Base-by-base conservation (phyloP, 2,797 vertebrate species). In the Galaxias olidus region DNA sequence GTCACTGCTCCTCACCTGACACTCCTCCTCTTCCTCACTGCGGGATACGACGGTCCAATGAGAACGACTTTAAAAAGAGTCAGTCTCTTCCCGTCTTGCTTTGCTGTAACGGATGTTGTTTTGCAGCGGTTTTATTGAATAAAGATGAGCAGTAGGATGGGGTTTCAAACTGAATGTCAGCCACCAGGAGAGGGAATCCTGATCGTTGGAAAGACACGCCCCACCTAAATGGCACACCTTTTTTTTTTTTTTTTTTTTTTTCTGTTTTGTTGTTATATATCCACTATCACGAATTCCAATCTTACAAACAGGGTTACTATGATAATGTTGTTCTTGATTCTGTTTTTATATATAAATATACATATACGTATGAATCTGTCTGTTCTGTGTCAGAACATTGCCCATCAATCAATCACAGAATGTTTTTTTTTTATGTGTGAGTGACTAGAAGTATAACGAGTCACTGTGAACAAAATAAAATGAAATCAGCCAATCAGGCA, bases 341-440 rank as follows among this genome's bases (percentile, higher is more conserved):
- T 76, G 61, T 74, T 76, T 80, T 3, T 30, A 30, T 30, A 3
- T 30, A 30, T 3, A 30, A 30, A 30, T 30, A 30, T 30, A 30
- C 6, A 30, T 30, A 30, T 30, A 46, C 30, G 43, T 60, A 30
- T 10, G 20, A 48, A 77, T 83, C 88, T 73, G 75, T 80, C 82
- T 87, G 88, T 91, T 90, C 87, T 85, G 86, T 54, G 87, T 90
- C 87, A 90, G 87, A 89, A 90, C 88, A 76, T 77, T 70, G 79
- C 75, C 69, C 60, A 65, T 53, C 57, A 70, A 64, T 78, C 75
- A 73, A 66, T 75, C 58, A 40, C 18, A 20, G 7, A 30, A 12
- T 48, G 48, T 79, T 66, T 71, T 45, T 65, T 67, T 78, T 76
- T 70, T 76, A 66, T 64, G 71, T 73, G 40, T 78, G 74, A 79